Conservation (phyloP, 2,797 vertebrate genomes). For the Luscinia luscinia region DNA sequence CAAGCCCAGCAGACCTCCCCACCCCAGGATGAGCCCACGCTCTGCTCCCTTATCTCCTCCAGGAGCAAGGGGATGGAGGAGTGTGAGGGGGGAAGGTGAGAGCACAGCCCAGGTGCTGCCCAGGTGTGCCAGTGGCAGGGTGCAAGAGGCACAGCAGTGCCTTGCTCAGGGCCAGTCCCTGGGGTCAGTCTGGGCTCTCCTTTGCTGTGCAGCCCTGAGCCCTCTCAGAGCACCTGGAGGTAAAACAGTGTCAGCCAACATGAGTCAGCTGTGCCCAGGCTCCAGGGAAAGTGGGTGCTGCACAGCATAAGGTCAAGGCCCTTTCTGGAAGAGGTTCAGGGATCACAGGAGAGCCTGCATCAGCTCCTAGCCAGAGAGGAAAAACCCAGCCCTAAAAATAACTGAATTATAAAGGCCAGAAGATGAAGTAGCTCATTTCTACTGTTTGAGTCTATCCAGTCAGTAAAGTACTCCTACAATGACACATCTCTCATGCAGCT, state of each 20-base stretch:
- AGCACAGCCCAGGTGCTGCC: neutral
- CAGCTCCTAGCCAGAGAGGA: neutral
- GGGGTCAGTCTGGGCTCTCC: neutral
- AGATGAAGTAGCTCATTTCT: neutral
- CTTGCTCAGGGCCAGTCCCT: neutral
- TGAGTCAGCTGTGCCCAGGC: neutral
- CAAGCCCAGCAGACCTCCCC: neutral
- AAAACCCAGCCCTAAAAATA: constrained; percentile 14
- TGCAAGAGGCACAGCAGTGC: neutral
- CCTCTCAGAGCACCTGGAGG: accelerated
- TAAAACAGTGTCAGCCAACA: neutral
- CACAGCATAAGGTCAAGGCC: neutral
- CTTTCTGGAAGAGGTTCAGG: neutral
- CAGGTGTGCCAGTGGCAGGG: neutral
- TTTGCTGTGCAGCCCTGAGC: neutral
- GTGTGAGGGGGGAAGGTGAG: neutral
- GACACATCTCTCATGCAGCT: neutral
- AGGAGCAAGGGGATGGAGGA: neutral
- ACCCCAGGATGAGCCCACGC: constrained; percentile 18
- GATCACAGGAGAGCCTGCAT: neutral
- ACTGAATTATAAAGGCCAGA: neutral
- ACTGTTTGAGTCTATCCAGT: neutral
- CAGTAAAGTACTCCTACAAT: neutral
- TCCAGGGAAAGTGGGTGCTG: neutral
- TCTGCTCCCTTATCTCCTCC: neutral